Conservation (phyloP, 2,113 vertebrate genomes). For the Agelaius tricolor region DNA sequence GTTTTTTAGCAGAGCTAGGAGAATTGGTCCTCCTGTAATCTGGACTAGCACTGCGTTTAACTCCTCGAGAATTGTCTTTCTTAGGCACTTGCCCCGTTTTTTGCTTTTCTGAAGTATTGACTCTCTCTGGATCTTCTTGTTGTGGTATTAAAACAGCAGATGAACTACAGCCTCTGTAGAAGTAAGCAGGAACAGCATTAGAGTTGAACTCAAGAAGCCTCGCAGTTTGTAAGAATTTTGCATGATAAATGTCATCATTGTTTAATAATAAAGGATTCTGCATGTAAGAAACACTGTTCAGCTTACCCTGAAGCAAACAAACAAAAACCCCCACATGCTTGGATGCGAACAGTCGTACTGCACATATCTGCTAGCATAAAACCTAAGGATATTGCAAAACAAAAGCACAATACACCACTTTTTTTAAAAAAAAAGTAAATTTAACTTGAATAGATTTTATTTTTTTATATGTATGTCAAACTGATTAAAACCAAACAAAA, state of each 20-base stretch:
- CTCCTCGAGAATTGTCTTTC: slow-evolving; percentile 88
- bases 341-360: not conserved
- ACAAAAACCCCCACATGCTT: not conserved
- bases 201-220: not conserved
- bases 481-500: not conserved
- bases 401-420: not conserved
- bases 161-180: slow-evolving; percentile 89
- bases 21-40: slow-evolving; percentile 92
- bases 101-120: slow-evolving; percentile 89
- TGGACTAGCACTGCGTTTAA: slow-evolving; percentile 93
- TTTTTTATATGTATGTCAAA: not conserved
- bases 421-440: not conserved
- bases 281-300: not conserved
- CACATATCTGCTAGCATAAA: not conserved
- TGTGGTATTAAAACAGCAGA: slow-evolving; percentile 88
- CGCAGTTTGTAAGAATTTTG: not conserved
- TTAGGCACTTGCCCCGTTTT: slow-evolving; percentile 89
- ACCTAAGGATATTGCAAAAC: not conserved
- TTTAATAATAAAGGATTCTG: not conserved
- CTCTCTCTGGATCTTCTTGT: slow-evolving; percentile 89
- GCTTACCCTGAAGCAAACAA: not conserved
- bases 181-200: slow-evolving; percentile 65
- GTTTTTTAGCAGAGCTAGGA: slow-evolving; percentile 92
- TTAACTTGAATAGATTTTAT: not conserved
- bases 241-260: not conserved